Conservation (phyloP, 2,888 invertebrate species). For the Polyommatus icarus region DNA sequence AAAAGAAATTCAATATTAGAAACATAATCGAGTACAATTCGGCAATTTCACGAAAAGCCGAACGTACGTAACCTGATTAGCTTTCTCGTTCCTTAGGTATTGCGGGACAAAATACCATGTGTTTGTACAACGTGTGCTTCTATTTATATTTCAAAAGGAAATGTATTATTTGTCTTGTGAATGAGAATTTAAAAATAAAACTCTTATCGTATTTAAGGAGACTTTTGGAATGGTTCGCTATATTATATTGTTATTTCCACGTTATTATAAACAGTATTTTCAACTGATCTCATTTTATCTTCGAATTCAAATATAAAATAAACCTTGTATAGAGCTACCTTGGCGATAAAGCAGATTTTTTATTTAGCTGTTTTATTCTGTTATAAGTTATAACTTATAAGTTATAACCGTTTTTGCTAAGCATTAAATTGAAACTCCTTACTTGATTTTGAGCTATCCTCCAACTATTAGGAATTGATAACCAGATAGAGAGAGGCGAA, state of each 20-base stretch:
- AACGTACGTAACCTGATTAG: background rate
- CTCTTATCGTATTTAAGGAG: background rate
- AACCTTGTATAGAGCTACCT: background rate
- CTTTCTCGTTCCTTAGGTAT: background rate
- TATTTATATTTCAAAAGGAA: background rate
- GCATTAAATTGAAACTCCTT: too few relatives aligned
- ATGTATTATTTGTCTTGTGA: background rate
- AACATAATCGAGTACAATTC: slow-evolving; percentile 12
- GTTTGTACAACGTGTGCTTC: background rate
- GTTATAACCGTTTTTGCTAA: too few relatives aligned
- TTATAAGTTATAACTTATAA: too few relatives aligned
- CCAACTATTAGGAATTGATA: too few relatives aligned
- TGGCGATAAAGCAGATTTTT: background rate
- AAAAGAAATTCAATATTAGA: slow-evolving; percentile 17
- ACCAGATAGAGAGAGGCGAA: too few relatives aligned
- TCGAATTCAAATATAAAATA: background rate
- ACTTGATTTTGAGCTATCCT: too few relatives aligned
- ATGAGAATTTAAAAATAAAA: background rate
- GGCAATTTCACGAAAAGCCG: background rate
- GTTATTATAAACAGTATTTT: too few relatives aligned
- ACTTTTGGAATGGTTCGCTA: background rate
- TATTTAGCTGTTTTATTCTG: too few relatives aligned
- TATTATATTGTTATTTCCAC: too few relatives aligned
- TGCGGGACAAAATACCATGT: background rate
- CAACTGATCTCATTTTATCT: too few relatives aligned